Evolutionary conservation across 2,797 vertebrate genomes (phyloP), one percentile per base, ranked within the genome.

Genomic region (Crocidura indochinensis): DNA sequence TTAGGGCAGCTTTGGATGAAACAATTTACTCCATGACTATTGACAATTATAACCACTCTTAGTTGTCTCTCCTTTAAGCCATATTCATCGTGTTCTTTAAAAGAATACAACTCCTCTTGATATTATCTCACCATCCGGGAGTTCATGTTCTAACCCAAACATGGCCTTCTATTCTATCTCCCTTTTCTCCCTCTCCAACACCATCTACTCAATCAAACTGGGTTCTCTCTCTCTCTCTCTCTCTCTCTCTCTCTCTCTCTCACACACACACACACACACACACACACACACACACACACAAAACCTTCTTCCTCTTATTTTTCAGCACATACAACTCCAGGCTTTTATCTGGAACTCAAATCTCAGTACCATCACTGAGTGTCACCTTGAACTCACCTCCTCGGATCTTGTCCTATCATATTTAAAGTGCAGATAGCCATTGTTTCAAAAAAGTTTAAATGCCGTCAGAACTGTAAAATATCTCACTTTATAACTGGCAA

Each of bases 1-100:
- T 93, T 91, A 84, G 77, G 75, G 74, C 62, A 75, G 80, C 51
- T 62, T 27, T 91, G 56, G 77, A 79, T 92, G 92, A 78, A 92
- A 84, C 68, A 90, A 89, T 79, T 93, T 90, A 74, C 69, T 75
- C 87, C n/a, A 53, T 75, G 84, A 27, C 73, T 87, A 38, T 77
- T 88, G 88, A 86, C 83, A 87, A 91, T 76, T 14, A 60, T 46
- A 24, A 51, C 75, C 78, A 82, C 80, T 76, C 88, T 71, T 11
- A 4, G 24, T 67, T 81, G 26, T 90, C 31, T 87, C 51, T 38
- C 38, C n/a, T 27, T 90, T 68, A 22, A 64, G 53, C 31, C 62
- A 38, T 38, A 38, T 38, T 38, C 38, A 38, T 38, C 38, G 5
- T 38, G 38, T 38, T 38, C 38, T 38, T 38, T 38, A 38, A 38